Evolutionary conservation across 2,797 vertebrate species (phyloP).

Genomic region (Cephalopachus bancanus): DNA sequence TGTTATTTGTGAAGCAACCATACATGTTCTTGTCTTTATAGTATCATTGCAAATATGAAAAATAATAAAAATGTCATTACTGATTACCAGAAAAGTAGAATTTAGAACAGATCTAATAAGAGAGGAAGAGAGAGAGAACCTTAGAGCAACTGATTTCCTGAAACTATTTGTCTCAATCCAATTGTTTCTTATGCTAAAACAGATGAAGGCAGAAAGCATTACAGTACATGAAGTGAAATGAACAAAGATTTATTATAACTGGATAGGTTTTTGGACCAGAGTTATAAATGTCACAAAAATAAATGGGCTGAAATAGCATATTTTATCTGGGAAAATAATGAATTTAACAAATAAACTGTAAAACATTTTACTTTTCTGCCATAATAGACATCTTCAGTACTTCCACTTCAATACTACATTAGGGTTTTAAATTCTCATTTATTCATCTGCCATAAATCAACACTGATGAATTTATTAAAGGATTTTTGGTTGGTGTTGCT

Average conservation of each 20-base stretch:
- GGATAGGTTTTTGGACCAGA: slow-evolving; percentile 40
- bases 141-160: slow-evolving; percentile 15
- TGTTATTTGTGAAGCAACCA: background rate
- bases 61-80: background rate
- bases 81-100: background rate
- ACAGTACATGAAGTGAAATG: background rate
- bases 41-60: background rate
- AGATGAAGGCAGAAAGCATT: slow-evolving; percentile 8
- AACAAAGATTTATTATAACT: slow-evolving; percentile 21
- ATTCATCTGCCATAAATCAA: slow-evolving; percentile 37
- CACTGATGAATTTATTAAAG: slow-evolving; percentile 39
- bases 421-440: slow-evolving; percentile 36
- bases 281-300: slow-evolving; percentile 48
- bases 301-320: slow-evolving; percentile 10
- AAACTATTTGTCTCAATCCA: slow-evolving; percentile 9
- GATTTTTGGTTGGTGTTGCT: background rate
- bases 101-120: background rate
- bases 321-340: slow-evolving; percentile 47
- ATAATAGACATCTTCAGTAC: background rate
- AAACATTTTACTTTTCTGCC: background rate
- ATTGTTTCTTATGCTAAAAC: background rate
- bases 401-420: background rate
- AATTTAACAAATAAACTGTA: slow-evolving; percentile 59
- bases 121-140: no score
- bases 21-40: background rate